Evolutionary conservation across 2,113 vertebrate genomes (phyloP), one percentile per base, ranked within the genome.

Genomic region (Speoplatyrhinus poulsoni): DNA sequence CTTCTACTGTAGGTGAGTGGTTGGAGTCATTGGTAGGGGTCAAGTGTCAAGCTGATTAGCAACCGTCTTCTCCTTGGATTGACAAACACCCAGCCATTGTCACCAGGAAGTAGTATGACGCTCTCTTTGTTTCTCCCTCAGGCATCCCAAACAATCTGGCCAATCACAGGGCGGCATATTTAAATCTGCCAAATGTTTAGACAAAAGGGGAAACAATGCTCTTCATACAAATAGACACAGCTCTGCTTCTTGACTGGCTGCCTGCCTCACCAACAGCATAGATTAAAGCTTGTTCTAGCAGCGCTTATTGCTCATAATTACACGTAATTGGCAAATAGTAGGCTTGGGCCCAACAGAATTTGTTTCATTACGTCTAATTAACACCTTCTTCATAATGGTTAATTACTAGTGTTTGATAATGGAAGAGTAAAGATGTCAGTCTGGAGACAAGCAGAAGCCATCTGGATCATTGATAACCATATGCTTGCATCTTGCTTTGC

Each of bases 291-390:
- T 41, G 36, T 41, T 0, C 7, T 68, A 69, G 46, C 85, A 94
- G 88, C 92, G 91, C 94, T 95, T 92, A 94, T 93, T 92, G 93
- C 91, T 93, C 92, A 92, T 96, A 95, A 97, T 98, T 95, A 94
- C 91, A 93, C 93, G 93, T 95, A 95, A 96, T 94, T 95, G 93
- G 95, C 93, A 95, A 95, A 96, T 95, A 94, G 93, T 95, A 94
- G 94, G 93, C 93, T 95, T 91, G 89, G 93, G 92, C 94, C 92
- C 93, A 94, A 94, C 94, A 94, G 94, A 95, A 94, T 96, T 95
- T 92, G 93, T 96, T 96, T 95, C 94, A 96, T 99, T 95, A 97
- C 95, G 94, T 94, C 93, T 94, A 96, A 98, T 97, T 98, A 98
- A 97, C 96, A 97, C 95, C 95, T 95, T 94, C 94, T 96, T 98